Conservation (phyloP, 2,797 vertebrate genomes). For the Crypturellus tataupa region DNA sequence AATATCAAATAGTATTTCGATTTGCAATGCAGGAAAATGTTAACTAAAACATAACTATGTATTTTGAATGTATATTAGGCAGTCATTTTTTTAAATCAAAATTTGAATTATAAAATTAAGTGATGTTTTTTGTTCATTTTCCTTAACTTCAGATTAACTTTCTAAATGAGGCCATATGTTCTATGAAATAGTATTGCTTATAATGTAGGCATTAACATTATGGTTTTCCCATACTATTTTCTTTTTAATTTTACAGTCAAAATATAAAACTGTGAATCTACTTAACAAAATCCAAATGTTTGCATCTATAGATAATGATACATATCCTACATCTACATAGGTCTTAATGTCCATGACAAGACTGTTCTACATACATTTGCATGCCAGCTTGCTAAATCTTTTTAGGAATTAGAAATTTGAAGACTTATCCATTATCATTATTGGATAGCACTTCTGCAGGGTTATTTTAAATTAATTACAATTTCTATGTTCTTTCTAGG, state of each 20-base stretch:
- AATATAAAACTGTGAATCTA: neutral
- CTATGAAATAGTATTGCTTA: neutral
- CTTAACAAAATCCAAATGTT: neutral
- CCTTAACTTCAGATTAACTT: neutral
- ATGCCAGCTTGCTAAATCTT: neutral
- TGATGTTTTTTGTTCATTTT: neutral
- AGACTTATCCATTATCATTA: neutral
- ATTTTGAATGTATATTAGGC: neutral
- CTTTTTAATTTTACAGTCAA: neutral
- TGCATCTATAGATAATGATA: neutral
- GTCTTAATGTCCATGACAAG: neutral
- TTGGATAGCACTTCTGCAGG: neutral
- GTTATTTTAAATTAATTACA: neutral
- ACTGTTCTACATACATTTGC: neutral
- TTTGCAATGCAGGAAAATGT: conserved; percentile 15
- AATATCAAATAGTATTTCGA: neutral
- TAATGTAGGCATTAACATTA: neutral
- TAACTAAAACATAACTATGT: neutral
- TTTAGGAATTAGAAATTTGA: neutral
- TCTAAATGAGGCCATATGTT: neutral
- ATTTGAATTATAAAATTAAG: neutral
- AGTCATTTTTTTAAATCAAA: neutral
- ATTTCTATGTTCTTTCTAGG: neutral
- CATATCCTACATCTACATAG: neutral
- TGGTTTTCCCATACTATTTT: neutral